Evolutionary conservation across 2,888 invertebrate species (phyloP), one percentile per base, ranked within the genome.

Genomic region (Agonopterix alstromeriana): DNA sequence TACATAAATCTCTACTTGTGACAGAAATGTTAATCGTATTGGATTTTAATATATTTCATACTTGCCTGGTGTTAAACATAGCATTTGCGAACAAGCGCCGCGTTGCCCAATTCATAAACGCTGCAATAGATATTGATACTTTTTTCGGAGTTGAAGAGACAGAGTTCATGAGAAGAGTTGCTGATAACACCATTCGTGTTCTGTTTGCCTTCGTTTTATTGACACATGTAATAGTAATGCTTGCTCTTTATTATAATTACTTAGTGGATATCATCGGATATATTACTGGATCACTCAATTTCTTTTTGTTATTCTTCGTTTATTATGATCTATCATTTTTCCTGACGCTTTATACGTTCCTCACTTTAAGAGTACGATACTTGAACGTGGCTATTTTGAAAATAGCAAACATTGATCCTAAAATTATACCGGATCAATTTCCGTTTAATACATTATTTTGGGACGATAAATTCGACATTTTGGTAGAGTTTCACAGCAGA

Each of bases 371-470:
- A 55, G 57, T 64, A n/a, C 65, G 70, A 17, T 83, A 75, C 38
- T 48, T 85, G 3, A 85, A 84, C 48, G 62, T 78, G 0, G 71
- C 80, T 11, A 55, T 85, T 42, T 65, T 79, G 48, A 82, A 78
- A 56, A 49, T 59, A 1, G 67, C 70, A 1, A 59, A 72, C 0
- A 59, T 81, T 40, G 68, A 77, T 10, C 48, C 64, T 3, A 57
- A 70, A 2, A 72, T 75, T 46, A 58, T 84, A 42, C 73, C 77
- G 0, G 63, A 67, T n/a, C 63, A 71, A 49, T 58, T 69, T 10
- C 36, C 75, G 4, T 73, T 78, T 35, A 60, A 74, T 55, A 54
- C 53, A 3, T 11, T 78, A 3, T 60, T 73, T 49, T 83, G 84
- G 83, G 70, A 56, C 35, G 58, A 68, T 27, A 53, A 65, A 44